Base-by-base conservation (phyloP, 2,888 invertebrate species). In the Agrilus cyanescens region DNA sequence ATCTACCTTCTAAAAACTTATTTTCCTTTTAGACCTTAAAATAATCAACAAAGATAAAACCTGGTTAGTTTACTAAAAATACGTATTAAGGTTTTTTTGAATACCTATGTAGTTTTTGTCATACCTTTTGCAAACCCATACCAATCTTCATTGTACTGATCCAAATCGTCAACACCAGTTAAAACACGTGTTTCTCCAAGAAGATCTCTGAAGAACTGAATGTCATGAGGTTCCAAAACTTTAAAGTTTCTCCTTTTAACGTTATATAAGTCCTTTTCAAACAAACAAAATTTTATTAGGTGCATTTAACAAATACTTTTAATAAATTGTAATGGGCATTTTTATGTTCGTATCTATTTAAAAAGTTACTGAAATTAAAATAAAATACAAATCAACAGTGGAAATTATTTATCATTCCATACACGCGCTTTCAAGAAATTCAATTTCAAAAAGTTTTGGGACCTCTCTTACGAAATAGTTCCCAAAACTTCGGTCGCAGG, bases 141-240 rank as follows among this genome's bases (percentile, higher is more conserved):
- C 85, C 88, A 95, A 66, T 94, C 96, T 39, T 82, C 80, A 62
- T 96, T 96, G 61, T 84, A 90, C 2, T 77, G 73, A 43, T 82
- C 74, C 37, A 93, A 71, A 58, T 94, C 93, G 40, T 74, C 73
- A 20, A 74, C 68, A 48, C 87, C 83, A 13, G 83, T 85, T 37
- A 89, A 57, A 4, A 89, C 78, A 54, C 84, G 65, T 8, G 72
- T 70, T 36, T 69, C 63, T 8, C 78, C 80, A 13, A 89, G 64
- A 32, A 85, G 57, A 6, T 71, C 66, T 56, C 73, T 71, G 55
- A 89, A 88, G 58, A 71, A 76, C 32, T 69, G 59, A 14, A 86
- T 59, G 61, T 89, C 81, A 13, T 66, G 57, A 40, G 72, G 65
- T 43, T 72, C 65, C 15, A 85, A 58, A 4, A 55, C 56, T 16